Evolutionary conservation across 2,113 vertebrate genomes (phyloP).

Genomic region (Burhinus oedicnemus): DNA sequence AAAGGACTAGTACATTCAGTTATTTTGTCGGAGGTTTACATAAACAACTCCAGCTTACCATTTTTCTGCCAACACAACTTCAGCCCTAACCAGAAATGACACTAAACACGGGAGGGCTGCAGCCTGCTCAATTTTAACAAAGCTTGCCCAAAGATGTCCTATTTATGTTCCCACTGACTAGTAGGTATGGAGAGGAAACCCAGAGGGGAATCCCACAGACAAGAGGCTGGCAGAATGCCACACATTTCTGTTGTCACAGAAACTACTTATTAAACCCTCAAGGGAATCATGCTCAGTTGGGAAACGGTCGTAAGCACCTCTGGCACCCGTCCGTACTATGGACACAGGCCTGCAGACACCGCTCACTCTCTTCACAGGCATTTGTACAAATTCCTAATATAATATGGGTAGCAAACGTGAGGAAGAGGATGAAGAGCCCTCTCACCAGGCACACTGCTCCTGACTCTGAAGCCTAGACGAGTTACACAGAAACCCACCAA

Average conservation of each 20-base stretch:
- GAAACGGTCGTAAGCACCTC: not conserved
- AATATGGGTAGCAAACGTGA: accelerated
- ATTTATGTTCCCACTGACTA: not conserved
- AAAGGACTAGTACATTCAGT: not conserved
- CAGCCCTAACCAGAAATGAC: not conserved
- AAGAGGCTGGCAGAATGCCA: not conserved
- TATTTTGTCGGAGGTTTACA: slow-evolving; percentile 29
- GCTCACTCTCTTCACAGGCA: not conserved
- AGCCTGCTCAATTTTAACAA: not conserved
- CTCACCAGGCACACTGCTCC: not conserved
- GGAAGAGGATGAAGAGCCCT: not conserved
- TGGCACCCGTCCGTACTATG: accelerated
- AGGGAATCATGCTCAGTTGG: not conserved
- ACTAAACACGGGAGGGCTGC: not conserved
- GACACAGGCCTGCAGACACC: not conserved
- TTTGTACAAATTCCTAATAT: not conserved
- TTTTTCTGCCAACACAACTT: not conserved
- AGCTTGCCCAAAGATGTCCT: not conserved
- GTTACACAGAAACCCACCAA: not conserved
- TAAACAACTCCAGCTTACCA: not conserved
- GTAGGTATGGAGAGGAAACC: not conserved
- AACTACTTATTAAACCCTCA: not conserved
- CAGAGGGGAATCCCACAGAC: not conserved
- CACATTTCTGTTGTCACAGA: accelerated
- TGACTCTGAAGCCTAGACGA: not conserved